These are phyloP conservation scores for Graphium colonna DNA, from an alignment of 2,888 invertebrate species.

Conservation along the genomic window DNA sequence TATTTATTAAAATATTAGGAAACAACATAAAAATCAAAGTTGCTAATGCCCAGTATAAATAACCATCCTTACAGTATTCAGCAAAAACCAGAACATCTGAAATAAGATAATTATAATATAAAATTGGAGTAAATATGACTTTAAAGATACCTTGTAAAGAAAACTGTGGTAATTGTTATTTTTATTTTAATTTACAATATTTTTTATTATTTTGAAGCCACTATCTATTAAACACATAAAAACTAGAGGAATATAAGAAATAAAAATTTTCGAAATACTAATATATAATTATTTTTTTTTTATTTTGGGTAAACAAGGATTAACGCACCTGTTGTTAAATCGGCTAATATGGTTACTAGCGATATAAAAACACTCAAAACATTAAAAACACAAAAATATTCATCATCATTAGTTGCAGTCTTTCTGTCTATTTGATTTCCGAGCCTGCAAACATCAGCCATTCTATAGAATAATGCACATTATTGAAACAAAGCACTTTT, in stretches of 20 bases:
- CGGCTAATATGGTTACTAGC: conserved; percentile 78
- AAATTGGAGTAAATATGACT: too few relatives aligned
- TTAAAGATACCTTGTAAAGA: too few relatives aligned
- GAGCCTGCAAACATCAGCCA: conserved; percentile 71
- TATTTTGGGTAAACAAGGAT: conserved; percentile 1
- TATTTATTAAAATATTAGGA: conserved; percentile 79
- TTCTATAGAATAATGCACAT: conserved; percentile 44
- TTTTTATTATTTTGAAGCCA: neutral
- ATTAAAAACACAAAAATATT: conserved; percentile 73
- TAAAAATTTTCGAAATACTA: too few relatives aligned
- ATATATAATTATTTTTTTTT: too few relatives aligned
- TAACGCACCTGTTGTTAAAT: conserved; percentile 78
- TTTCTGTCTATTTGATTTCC: conserved; percentile 55
- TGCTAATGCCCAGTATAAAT: conserved; percentile 76
- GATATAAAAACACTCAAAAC: conserved; percentile 78
- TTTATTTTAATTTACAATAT: neutral
- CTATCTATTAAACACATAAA: too few relatives aligned
- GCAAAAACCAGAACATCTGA: conserved; percentile 79
- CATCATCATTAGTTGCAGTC: conserved; percentile 55
- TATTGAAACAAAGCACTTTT: conserved; percentile 25
- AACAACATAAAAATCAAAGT: conserved; percentile 76
- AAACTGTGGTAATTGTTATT: too few relatives aligned
- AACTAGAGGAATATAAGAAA: neutral
- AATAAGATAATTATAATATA: conserved; percentile 33
- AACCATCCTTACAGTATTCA: conserved; percentile 78